Conservation (phyloP, 2,797 vertebrate genomes). For the Anas acuta region DNA sequence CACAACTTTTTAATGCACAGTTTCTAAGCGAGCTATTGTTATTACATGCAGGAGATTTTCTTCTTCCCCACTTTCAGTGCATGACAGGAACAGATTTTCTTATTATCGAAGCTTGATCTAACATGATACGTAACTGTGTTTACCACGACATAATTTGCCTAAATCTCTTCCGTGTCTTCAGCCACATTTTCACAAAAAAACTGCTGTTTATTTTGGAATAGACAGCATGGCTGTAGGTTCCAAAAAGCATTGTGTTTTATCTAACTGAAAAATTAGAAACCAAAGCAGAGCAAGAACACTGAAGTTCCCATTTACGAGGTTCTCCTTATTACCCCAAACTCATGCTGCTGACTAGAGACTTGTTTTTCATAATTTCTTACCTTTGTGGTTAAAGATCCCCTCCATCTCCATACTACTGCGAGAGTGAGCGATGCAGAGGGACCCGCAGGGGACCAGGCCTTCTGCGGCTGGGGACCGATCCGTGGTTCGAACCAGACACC, state of each 20-base stretch:
- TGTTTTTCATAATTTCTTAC: constrained; percentile 70
- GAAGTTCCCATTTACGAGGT: rapidly evolving
- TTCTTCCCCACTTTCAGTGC: background rate
- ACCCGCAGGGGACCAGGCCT: constrained; percentile 94
- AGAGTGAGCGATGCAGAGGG: constrained; percentile 97
- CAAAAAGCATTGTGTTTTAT: background rate
- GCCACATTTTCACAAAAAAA: background rate
- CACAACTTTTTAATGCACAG: background rate
- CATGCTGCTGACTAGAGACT: rapidly evolving
- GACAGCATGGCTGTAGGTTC: background rate
- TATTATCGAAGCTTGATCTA: background rate
- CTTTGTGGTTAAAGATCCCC: constrained; percentile 99
- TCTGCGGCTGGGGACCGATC: constrained; percentile 94
- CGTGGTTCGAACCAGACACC: constrained; percentile 96
- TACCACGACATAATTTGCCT: background rate
- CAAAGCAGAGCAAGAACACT: rapidly evolving
- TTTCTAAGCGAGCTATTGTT: background rate
- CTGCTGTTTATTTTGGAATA: background rate
- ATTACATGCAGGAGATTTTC: background rate
- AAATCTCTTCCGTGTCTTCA: background rate
- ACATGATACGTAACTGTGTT: background rate
- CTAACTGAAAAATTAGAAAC: background rate
- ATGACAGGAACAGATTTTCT: background rate
- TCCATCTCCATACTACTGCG: constrained; percentile 99
- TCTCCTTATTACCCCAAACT: background rate